phyloP scores from a whole-genome alignment of 2,888 invertebrate species.

The Heterodera filipjevi region DNA sequence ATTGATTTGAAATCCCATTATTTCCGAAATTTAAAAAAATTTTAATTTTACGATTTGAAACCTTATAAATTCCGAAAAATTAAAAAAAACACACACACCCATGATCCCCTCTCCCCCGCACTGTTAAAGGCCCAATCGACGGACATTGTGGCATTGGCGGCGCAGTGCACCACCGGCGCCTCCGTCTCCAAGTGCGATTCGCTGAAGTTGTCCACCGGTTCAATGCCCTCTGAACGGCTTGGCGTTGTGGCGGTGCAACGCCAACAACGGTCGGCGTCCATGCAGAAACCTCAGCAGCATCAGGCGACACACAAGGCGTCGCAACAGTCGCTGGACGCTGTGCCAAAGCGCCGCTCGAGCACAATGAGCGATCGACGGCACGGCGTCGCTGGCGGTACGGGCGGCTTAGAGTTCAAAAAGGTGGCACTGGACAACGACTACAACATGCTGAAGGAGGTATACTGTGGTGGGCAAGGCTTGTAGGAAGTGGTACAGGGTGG shows the following conservation, averaged over 20 bases:
- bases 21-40: too few species aligned
- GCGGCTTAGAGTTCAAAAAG: conserved; percentile 48
- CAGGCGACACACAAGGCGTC: background rate
- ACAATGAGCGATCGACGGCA: background rate
- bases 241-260: background rate
- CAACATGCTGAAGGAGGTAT: conserved; percentile 59
- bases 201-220: conserved; percentile 7
- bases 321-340: background rate
- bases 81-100: too few species aligned
- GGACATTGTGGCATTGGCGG: background rate
- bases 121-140: conserved; percentile 6
- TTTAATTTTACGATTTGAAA: too few species aligned
- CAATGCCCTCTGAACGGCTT: conserved; percentile 9
- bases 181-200: background rate
- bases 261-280: background rate
- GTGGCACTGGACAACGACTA: conserved; percentile 58
- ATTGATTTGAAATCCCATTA: too few species aligned
- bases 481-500: too few species aligned
- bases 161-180: background rate
- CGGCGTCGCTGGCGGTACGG: background rate
- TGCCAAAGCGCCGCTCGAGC: conserved; percentile 9
- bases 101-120: background rate
- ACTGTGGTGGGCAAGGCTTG: too few species aligned
- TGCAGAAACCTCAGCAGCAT: background rate
- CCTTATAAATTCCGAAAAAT: too few species aligned